phyloP scores from a whole-genome alignment of 2,888 invertebrate genomes.

The Anaspis maculata region DNA sequence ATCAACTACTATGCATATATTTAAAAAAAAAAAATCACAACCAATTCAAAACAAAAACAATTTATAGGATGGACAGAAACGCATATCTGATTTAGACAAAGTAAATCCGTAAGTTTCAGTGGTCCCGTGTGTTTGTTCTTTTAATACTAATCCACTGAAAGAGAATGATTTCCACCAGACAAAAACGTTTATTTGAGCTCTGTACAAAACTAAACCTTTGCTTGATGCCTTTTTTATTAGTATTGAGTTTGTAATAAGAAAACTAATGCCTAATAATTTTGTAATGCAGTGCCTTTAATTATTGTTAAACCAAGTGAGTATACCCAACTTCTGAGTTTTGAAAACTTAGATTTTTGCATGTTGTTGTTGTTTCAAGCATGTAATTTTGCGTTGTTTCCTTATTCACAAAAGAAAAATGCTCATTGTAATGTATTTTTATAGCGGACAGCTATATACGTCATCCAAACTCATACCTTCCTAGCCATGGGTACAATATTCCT shows the following conservation, averaged over 20 bases:
- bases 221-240: no score
- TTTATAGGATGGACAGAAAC: conserved; percentile 33
- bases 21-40: no score
- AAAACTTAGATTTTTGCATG: neutral
- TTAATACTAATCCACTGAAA: neutral
- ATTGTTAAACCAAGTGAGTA: conserved; percentile 47
- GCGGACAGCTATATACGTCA: conserved; percentile 68
- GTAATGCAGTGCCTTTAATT: conserved; percentile 50
- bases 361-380: no score
- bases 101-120: conserved; percentile 2
- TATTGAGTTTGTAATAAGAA: neutral
- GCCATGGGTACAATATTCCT: conserved; percentile 54
- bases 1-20: no score
- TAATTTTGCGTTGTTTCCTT: no score
- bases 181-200: no score
- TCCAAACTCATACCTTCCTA: conserved; percentile 75
- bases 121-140: conserved; percentile 3
- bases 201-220: no score
- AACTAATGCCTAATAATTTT: conserved; percentile 10
- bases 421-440: conserved; percentile 20
- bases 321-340: no score
- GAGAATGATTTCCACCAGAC: no score
- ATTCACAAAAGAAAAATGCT: no score
- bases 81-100: conserved; percentile 21
- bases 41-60: neutral